phyloP scores from a whole-genome alignment of 2,888 invertebrate genomes.

The Polydrusus pterygomalis region DNA sequence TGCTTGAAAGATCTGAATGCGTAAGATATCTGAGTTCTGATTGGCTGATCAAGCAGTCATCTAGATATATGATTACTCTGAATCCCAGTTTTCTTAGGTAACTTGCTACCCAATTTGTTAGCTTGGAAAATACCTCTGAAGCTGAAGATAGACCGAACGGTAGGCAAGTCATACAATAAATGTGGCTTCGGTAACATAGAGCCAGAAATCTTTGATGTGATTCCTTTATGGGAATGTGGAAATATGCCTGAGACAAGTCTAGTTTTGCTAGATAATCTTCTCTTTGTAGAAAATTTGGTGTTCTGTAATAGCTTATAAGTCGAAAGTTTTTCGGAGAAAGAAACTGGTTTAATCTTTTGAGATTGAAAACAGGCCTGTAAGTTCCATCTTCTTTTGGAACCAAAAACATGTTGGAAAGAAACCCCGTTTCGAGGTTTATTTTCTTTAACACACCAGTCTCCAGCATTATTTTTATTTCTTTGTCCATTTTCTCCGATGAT shows the following conservation, averaged over 20 bases:
- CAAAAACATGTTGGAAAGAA: slow-evolving; percentile 31
- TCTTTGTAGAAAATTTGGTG: slow-evolving; percentile 41
- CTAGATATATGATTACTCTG: too few relatives aligned
- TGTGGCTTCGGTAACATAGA: slow-evolving; percentile 35
- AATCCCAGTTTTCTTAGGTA: slow-evolving; percentile 48
- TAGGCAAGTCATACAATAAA: slow-evolving; percentile 55
- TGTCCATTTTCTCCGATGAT: slow-evolving; percentile 19
- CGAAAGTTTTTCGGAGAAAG: slow-evolving; percentile 52
- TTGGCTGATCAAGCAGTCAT: slow-evolving; percentile 55
- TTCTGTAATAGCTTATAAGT: slow-evolving; percentile 46
- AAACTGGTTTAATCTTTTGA: slow-evolving; percentile 49
- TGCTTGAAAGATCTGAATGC: not conserved
- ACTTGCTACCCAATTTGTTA: slow-evolving; percentile 21
- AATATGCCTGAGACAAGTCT: too few relatives aligned
- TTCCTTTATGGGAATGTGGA: slow-evolving; percentile 55
- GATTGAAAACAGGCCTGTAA: slow-evolving; percentile 40
- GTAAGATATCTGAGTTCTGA: not conserved
- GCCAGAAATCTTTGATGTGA: slow-evolving; percentile 52
- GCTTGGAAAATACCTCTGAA: slow-evolving; percentile 22
- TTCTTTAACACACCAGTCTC: slow-evolving; percentile 31
- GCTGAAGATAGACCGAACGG: too few relatives aligned
- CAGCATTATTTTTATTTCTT: slow-evolving; percentile 25
- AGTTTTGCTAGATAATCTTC: slow-evolving; percentile 54
- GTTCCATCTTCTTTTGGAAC: slow-evolving; percentile 25
- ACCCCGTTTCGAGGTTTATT: slow-evolving; percentile 21